These are phyloP conservation scores for Pimephales promelas DNA, from an alignment of 2,113 vertebrate genomes.

Conservation along the genomic window DNA sequence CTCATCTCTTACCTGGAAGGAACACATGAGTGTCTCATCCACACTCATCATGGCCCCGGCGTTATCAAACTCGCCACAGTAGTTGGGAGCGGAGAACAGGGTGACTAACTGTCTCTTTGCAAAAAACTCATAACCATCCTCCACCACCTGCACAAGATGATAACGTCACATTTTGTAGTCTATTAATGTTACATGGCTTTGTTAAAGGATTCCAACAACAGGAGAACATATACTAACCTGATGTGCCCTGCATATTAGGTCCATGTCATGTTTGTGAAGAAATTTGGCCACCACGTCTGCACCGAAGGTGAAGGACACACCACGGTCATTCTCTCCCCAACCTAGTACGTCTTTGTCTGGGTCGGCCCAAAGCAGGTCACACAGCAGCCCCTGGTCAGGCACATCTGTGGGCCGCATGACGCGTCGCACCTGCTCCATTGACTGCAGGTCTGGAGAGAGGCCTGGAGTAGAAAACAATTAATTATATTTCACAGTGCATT, in stretches of 20 bases:
- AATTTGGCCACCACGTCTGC: constrained; percentile 83
- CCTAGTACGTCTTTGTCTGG: constrained; percentile 90
- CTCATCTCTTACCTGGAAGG: constrained; percentile 73
- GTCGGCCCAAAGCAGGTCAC: constrained; percentile 94
- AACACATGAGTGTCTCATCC: constrained; percentile 83
- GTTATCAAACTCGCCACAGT: constrained; percentile 83
- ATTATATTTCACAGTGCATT: neutral
- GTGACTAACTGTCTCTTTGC: constrained; percentile 81
- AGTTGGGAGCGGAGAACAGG: constrained; percentile 80
- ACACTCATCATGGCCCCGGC: constrained; percentile 84
- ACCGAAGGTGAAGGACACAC: constrained; percentile 81
- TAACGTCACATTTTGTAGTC: neutral
- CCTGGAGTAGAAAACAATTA: constrained; percentile 42
- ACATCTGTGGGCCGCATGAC: constrained; percentile 97
- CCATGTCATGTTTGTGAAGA: constrained; percentile 84
- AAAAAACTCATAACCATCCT: constrained; percentile 82
- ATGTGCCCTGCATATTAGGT: constrained; percentile 84
- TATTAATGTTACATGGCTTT: neutral
- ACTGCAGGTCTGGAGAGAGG: constrained; percentile 80
- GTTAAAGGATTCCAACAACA: neutral
- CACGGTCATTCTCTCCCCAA: constrained; percentile 82
- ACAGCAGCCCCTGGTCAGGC: constrained; percentile 82
- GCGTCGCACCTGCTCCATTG: constrained; percentile 87
- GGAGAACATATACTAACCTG: constrained; percentile 66
- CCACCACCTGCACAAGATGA: constrained; percentile 72